Evolutionary conservation across 2,888 invertebrate genomes (phyloP).

Genomic region (Thereva unica): DNA sequence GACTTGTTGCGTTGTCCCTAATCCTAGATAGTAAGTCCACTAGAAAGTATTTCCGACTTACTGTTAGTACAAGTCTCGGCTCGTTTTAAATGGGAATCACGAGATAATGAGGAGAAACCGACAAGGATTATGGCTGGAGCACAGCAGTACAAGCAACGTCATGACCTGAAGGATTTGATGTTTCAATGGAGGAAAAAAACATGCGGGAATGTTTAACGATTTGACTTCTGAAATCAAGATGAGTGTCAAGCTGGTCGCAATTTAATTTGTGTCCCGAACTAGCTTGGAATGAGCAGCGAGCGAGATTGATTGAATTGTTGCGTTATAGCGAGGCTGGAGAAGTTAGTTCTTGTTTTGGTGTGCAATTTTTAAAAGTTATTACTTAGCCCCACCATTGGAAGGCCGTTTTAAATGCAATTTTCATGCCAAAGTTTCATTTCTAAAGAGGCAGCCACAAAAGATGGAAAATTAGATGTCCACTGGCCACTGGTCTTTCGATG

Average conservation of each 20-base stretch:
- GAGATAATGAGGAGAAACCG: conserved; percentile 38
- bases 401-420: not conserved
- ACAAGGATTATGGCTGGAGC: conserved; percentile 20
- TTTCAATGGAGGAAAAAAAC: conserved; percentile 34
- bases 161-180: conserved; percentile 38
- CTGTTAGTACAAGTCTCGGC: conserved; percentile 33
- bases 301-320: not conserved
- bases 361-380: not conserved
- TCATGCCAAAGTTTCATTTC: not conserved
- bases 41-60: conserved; percentile 30
- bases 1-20: not conserved
- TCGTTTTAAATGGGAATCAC: conserved; percentile 21
- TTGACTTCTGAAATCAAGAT: conserved; percentile 20
- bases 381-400: too few species aligned
- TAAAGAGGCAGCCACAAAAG: too few species aligned
- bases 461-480: too few species aligned
- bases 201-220: not conserved
- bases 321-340: not conserved
- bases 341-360: not conserved
- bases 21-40: not conserved
- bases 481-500: too few species aligned
- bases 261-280: conserved; percentile 30
- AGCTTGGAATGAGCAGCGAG: not conserved
- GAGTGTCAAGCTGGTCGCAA: conserved; percentile 37
- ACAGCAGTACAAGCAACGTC: not conserved